Evolutionary conservation across 2,113 vertebrate species (phyloP).

Genomic region (Stomatorhinus ivindoensis): DNA sequence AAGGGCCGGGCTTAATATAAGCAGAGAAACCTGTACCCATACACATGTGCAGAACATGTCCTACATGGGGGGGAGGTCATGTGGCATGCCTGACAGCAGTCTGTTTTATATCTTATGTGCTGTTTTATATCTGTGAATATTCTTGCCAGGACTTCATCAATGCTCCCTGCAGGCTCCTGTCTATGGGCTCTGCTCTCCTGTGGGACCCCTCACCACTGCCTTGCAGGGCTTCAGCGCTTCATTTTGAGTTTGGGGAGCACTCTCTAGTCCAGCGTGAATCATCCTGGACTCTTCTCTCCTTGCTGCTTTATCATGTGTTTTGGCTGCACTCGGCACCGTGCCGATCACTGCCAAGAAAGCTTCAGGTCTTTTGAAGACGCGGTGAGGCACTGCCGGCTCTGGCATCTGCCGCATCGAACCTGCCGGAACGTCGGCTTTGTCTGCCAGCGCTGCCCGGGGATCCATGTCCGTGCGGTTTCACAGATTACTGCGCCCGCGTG

Average conservation of each 20-base stretch:
- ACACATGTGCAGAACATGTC: background rate
- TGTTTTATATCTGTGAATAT: background rate
- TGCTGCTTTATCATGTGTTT: conserved; percentile 71
- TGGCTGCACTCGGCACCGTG: conserved; percentile 63
- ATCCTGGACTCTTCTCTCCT: conserved; percentile 59
- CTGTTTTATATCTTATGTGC: background rate
- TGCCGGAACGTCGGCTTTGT: conserved; percentile 53
- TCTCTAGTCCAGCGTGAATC: conserved; percentile 77
- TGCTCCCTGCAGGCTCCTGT: no score
- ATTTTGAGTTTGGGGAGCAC: conserved; percentile 75
- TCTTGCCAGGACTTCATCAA: background rate
- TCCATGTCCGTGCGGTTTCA: conserved; percentile 38
- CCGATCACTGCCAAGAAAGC: conserved; percentile 49
- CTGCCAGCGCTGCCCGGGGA: conserved; percentile 62
- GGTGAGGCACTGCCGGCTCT: conserved; percentile 56
- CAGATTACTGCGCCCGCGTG: background rate
- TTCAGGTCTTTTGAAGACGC: conserved; percentile 64
- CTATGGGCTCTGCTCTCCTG: background rate
- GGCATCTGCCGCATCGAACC: conserved; percentile 59
- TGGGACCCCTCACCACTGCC: conserved; percentile 64
- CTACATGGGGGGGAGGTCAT: background rate
- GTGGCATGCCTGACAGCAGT: background rate
- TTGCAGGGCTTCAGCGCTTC: conserved; percentile 72
- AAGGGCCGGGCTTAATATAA: background rate
- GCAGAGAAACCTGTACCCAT: background rate